phyloP scores from a whole-genome alignment of 2,113 vertebrate species.

The Craseonycteris thonglongyai region DNA sequence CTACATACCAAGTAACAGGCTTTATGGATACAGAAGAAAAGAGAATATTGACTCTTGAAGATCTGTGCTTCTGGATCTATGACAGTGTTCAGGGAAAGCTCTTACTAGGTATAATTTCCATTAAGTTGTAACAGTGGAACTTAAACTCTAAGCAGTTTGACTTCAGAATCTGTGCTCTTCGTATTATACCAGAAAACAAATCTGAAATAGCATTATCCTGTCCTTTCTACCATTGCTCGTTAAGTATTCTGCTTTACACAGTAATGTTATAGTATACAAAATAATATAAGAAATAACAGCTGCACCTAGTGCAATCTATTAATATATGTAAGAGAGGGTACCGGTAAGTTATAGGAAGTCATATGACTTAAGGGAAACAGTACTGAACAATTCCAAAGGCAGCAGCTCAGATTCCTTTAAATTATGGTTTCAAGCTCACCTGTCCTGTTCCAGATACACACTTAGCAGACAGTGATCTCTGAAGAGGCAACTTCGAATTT shows the following conservation, averaged over 20 bases:
- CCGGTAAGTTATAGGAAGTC: background rate
- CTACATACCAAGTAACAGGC: background rate
- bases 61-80: background rate
- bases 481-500: slow-evolving; percentile 90
- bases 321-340: no score
- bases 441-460: slow-evolving; percentile 81
- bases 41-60: background rate
- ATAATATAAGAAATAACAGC: background rate
- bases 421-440: slow-evolving; percentile 69
- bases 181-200: background rate
- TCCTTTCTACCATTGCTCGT: background rate
- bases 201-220: background rate
- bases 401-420: background rate
- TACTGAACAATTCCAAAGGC: background rate
- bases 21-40: background rate
- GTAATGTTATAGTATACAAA: background rate
- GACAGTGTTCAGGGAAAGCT: background rate
- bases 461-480: slow-evolving; percentile 86
- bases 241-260: slow-evolving; percentile 1
- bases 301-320: background rate
- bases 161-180: slow-evolving; percentile 9
- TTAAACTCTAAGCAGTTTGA: background rate
- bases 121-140: background rate
- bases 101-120: background rate
- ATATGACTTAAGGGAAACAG: background rate